phyloP scores from a whole-genome alignment of 2,888 invertebrate genomes.

The Ectropis crepuscularia region DNA sequence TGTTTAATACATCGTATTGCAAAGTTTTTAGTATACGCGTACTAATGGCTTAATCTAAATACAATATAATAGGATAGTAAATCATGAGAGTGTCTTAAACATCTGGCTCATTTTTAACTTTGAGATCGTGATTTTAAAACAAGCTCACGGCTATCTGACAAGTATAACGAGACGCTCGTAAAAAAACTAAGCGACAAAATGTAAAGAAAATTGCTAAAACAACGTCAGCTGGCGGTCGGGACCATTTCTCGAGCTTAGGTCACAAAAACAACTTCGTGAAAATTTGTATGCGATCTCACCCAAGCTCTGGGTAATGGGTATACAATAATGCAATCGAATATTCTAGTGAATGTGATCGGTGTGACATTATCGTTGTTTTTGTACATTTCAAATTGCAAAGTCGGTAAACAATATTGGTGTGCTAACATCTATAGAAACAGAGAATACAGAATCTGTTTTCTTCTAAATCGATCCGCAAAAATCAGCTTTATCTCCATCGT shows the following conservation, averaged over 20 bases:
- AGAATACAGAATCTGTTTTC: too few species aligned
- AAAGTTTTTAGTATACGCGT: too few species aligned
- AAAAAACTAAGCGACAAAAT: slow-evolving; percentile 53
- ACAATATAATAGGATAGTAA: neutral
- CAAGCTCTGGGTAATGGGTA: slow-evolving; percentile 29
- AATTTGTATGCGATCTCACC: slow-evolving; percentile 47
- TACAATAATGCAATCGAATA: slow-evolving; percentile 15
- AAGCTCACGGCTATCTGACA: slow-evolving; percentile 47
- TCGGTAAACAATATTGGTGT: too few species aligned
- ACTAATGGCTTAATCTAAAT: too few species aligned
- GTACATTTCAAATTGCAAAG: slow-evolving; percentile 29
- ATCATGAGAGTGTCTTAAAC: slow-evolving; percentile 13
- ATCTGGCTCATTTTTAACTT: slow-evolving; percentile 22
- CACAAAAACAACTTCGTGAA: slow-evolving; percentile 52
- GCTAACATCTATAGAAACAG: too few species aligned
- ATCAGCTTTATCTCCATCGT: too few species aligned
- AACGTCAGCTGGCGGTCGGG: slow-evolving; percentile 54
- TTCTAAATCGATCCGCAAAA: too few species aligned
- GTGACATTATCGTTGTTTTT: slow-evolving; percentile 12
- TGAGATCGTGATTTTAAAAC: slow-evolving; percentile 29
- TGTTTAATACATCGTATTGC: too few species aligned
- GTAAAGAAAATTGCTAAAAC: slow-evolving; percentile 60
- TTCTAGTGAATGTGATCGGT: slow-evolving; percentile 8
- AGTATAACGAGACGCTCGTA: slow-evolving; percentile 46
- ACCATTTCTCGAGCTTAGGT: slow-evolving; percentile 50